Conservation (phyloP, 92 coral and sea anemone genomes). For the Micromussa lordhowensis region DNA sequence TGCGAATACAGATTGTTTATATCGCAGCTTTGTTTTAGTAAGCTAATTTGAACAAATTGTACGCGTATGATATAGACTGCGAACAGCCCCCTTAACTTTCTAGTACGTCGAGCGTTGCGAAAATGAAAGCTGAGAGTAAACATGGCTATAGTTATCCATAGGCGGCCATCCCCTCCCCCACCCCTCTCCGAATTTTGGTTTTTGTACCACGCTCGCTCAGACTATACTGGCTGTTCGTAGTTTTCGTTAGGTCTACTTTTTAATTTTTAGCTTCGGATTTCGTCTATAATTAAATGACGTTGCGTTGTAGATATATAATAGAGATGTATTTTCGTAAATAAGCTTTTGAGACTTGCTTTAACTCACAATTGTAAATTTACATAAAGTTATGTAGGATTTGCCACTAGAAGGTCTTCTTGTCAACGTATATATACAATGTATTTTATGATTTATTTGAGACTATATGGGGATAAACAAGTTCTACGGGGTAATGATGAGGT, state of each 20-base stretch:
- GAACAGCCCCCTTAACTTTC: no score
- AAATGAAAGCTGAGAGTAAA: no score
- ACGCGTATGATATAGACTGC: neutral
- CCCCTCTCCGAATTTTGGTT: no score
- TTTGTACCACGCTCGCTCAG: no score
- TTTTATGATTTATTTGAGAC: neutral
- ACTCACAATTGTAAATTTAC: slow-evolving; percentile 2
- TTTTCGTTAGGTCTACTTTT: no score
- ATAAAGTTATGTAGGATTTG: neutral
- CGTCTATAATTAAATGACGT: neutral
- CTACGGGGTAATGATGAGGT: neutral
- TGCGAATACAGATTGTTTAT: neutral
- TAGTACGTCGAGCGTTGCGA: no score
- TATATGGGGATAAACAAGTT: neutral
- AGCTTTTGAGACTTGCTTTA: slow-evolving; percentile 12
- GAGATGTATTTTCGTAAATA: slow-evolving; percentile 15
- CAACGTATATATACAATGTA: neutral
- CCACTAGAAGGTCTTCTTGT: neutral
- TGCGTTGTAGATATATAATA: slow-evolving; percentile 9
- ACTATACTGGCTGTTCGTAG: no score
- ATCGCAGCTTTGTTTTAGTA: neutral
- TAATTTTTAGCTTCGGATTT: neutral
- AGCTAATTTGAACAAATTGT: neutral
- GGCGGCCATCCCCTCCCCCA: no score
- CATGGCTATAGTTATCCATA: no score